These are phyloP conservation scores for Nesospiza acunhae DNA, from an alignment of 2,113 vertebrate species.

Conservation along the genomic window DNA sequence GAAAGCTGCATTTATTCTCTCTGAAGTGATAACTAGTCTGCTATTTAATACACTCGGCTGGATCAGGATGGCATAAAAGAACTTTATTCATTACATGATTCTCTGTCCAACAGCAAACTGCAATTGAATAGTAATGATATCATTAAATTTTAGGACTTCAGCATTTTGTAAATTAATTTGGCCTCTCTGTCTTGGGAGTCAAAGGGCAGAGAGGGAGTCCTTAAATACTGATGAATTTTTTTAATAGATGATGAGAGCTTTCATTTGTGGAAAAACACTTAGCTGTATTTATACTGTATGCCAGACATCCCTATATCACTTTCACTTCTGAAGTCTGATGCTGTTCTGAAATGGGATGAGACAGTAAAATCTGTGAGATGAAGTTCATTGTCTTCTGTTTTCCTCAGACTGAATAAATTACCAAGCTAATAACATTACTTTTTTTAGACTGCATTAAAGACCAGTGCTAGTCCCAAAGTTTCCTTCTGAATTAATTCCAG, in stretches of 20 bases:
- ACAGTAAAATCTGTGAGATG: constrained; percentile 38
- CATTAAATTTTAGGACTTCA: constrained; percentile 62
- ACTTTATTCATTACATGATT: not conserved
- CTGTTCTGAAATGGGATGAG: constrained; percentile 24
- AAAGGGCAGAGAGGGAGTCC: constrained; percentile 50
- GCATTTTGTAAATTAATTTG: constrained; percentile 64
- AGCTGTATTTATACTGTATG: constrained; percentile 43
- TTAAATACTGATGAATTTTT: constrained; percentile 59
- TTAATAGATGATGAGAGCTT: constrained; percentile 12
- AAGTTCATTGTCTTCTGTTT: constrained; percentile 31
- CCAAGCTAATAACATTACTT: not conserved
- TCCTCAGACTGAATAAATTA: constrained; percentile 44
- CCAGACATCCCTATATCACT: constrained; percentile 1
- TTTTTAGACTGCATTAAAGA: constrained; percentile 20
- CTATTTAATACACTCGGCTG: not conserved
- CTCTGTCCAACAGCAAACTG: not conserved
- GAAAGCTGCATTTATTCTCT: not conserved
- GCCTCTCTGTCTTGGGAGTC: constrained; percentile 34
- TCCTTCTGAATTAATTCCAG: not conserved
- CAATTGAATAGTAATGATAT: constrained; percentile 53
- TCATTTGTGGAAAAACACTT: constrained; percentile 7
- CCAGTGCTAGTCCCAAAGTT: not conserved
- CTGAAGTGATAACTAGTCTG: not conserved
- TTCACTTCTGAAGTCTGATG: constrained; percentile 14
- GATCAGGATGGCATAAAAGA: not conserved